Evolutionary conservation across 2,797 vertebrate genomes (phyloP).

Genomic region (Knipowitschia caucasica): DNA sequence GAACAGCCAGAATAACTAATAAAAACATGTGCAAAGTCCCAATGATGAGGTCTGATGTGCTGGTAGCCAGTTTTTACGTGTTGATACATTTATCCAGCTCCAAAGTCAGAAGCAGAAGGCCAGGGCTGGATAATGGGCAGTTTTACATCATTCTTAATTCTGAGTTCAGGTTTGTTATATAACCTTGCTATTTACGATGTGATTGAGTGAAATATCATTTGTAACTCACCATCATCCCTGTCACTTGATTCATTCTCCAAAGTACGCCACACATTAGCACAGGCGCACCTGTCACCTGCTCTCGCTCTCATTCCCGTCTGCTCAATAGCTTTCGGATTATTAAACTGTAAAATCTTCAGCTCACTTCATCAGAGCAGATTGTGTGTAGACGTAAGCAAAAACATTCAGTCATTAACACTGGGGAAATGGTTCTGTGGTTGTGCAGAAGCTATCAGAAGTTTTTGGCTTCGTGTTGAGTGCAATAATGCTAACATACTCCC

Average conservation of each 20-base stretch:
- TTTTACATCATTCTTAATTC: background rate
- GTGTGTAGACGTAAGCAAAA: conserved; percentile 54
- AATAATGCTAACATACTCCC: conserved; percentile 63
- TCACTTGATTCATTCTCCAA: conserved; percentile 5
- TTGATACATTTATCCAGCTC: background rate
- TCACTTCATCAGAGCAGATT: conserved; percentile 38
- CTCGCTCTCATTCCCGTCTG: conserved; percentile 39
- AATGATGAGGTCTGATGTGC: no score
- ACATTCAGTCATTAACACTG: conserved; percentile 40
- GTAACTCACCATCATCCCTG: background rate
- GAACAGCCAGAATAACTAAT: no score
- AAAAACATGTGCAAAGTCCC: no score
- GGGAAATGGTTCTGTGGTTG: conserved; percentile 39
- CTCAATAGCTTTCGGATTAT: conserved; percentile 26
- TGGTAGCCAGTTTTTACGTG: no score
- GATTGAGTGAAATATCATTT: conserved; percentile 4
- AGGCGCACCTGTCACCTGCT: conserved; percentile 48
- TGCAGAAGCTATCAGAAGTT: conserved; percentile 52
- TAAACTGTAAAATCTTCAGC: conserved; percentile 38
- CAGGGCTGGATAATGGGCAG: background rate
- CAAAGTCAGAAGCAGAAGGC: background rate
- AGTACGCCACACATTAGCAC: conserved; percentile 8
- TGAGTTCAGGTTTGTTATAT: background rate
- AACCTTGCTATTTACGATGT: background rate
- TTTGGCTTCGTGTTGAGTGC: conserved; percentile 65